Percentiles rank a stretch among this genome's conserved stretches.
phyloP scores from a whole-genome alignment of 2,113 vertebrate genomes.

The Oryzias javanicus region DNA sequence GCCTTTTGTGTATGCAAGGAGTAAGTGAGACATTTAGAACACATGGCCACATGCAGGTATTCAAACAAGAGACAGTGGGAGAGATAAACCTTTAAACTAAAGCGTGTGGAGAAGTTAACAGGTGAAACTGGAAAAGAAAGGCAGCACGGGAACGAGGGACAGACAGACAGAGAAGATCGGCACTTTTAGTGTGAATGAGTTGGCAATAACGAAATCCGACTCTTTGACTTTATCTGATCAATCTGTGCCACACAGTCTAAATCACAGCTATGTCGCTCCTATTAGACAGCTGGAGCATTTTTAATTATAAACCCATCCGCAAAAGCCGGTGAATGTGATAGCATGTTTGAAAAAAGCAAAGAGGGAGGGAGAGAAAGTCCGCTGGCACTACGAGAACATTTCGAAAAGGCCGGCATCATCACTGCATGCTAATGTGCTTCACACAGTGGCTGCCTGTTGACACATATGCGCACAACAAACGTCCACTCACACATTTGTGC shows the following conservation, averaged over 20 bases:
- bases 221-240: constrained; percentile 61
- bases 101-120: not conserved
- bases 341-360: constrained; percentile 24
- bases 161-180: constrained; percentile 33
- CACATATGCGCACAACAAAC: constrained; percentile 8
- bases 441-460: constrained; percentile 36
- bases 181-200: constrained; percentile 56
- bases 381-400: constrained; percentile 46
- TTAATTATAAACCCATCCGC: constrained; percentile 70
- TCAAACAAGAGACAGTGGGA: constrained; percentile 1
- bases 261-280: constrained; percentile 57
- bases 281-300: constrained; percentile 56
- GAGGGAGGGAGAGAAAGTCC: constrained; percentile 12
- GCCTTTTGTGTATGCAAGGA: not conserved
- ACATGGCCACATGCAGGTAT: not conserved
- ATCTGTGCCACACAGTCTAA: constrained; percentile 47
- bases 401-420: constrained; percentile 43
- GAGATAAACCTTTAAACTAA: not conserved
- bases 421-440: constrained; percentile 57
- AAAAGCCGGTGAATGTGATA: constrained; percentile 32
- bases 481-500: constrained; percentile 13
- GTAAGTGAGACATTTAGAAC: not conserved
- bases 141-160: constrained; percentile 12
- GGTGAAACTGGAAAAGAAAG: constrained; percentile 4
- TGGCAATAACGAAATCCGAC: constrained; percentile 52